Conservation (phyloP, 2,888 invertebrate genomes). For the Drosophila peninsularis region DNA sequence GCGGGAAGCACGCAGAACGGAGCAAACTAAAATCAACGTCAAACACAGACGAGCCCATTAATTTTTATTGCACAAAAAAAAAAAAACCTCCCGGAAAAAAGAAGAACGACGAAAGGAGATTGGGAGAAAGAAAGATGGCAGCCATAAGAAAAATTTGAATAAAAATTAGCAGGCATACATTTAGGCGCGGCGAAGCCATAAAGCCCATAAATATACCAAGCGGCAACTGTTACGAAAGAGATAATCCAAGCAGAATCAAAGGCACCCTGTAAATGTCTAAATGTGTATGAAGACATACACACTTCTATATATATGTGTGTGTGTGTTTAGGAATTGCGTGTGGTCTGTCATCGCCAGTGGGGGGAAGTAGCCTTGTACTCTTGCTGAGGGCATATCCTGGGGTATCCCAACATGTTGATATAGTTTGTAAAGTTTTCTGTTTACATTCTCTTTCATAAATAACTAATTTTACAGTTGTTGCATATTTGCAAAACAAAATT, state of each 20-base stretch:
- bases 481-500: conserved; percentile 7
- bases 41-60: conserved; percentile 67
- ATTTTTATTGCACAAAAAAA: conserved; percentile 71
- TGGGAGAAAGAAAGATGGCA: background rate
- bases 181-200: conserved; percentile 65
- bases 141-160: conserved; percentile 65
- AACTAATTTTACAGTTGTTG: conserved; percentile 11
- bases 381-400: conserved; percentile 5
- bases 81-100: conserved; percentile 28
- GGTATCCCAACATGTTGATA: conserved; percentile 27
- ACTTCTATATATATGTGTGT: conserved; percentile 3
- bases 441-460: conserved; percentile 15
- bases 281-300: conserved; percentile 4
- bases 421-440: conserved; percentile 23
- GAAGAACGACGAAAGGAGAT: conserved; percentile 12
- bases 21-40: conserved; percentile 77
- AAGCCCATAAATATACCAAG: conserved; percentile 73
- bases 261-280: conserved; percentile 40
- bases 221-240: conserved; percentile 78
- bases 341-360: conserved; percentile 6
- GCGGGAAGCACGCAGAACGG: conserved; percentile 6
- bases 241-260: conserved; percentile 46
- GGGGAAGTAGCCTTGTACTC: background rate
- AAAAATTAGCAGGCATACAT: conserved; percentile 79
- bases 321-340: conserved; percentile 52